Evolutionary conservation across 2,797 vertebrate genomes (phyloP), one percentile per base, ranked within the genome.

Genomic region (Diglossa cyanea): DNA sequence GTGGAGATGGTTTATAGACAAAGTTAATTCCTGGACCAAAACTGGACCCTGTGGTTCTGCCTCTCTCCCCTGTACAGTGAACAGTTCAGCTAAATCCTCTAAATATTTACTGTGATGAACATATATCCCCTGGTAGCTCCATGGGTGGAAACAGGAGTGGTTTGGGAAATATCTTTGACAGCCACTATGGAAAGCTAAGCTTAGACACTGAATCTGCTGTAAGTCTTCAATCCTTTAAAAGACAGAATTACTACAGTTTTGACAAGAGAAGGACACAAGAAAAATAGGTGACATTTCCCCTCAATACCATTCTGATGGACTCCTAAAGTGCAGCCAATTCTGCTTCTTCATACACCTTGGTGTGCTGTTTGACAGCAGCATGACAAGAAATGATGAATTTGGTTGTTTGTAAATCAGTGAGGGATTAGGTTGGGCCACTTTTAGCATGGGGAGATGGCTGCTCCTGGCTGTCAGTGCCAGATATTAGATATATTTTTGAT

Each of bases 281-380:
- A 97, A 96, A 96, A 96, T 94, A 85, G 95, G 35, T 92, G 90
- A 83, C 79, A 96, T 95, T 96, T 96, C 53, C 51, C 55, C 81
- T 94, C 90, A 92, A 67, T 94, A 80, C 25, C 2, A 0, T 82
- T 67, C 48, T 83, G 78, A 90, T 81, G 53, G 65, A 78, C 53
- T 90, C 40, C 51, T 94, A 94, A 97, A 94, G 53, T 75, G 81
- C 66, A 93, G 55, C 67, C 90, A 94, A 45, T 86, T 92, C 67
- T 74, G 37, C 45, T 73, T 77, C 76, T 90, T 90, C 88, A 77
- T 61, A 85, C 14, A 58, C 48, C 16, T 87, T 53, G 31, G 35
- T 9, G 1, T 65, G 79, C 26, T 91, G 51, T 67, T 87, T 61
- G 82, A 88, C 48, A 88, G 90, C 54, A 85, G 50, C 55, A 83